Conservation (phyloP, 37 sponge, comb jelly and placozoan species). For the Chondrosia reniformis region DNA sequence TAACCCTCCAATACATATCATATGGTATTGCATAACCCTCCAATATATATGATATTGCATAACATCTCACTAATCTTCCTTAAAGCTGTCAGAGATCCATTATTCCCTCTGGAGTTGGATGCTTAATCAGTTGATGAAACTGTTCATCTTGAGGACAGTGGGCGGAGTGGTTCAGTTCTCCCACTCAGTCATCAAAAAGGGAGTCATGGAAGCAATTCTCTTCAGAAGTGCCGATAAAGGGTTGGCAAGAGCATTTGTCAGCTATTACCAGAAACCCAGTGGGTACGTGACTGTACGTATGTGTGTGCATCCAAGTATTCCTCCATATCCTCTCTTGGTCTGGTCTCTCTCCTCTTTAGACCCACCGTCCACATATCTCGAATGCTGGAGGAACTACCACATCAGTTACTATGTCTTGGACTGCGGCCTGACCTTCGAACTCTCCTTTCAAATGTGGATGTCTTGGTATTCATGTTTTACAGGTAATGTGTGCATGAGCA, state of each 20-base stretch:
- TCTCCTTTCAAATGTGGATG: conserved; percentile 9
- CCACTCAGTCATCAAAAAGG: not conserved
- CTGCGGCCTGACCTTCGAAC: not conserved
- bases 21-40: too few species aligned
- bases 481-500: not conserved
- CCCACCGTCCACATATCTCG: conserved; percentile 6
- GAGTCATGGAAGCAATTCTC: not conserved
- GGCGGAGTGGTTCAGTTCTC: conserved; percentile 9
- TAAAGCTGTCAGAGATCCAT: not conserved
- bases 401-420: not conserved
- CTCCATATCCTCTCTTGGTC: too few species aligned
- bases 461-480: not conserved
- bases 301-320: not conserved
- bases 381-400: conserved; percentile 3
- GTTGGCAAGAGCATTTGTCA: not conserved
- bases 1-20: too few species aligned
- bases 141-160: not conserved
- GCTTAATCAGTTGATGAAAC: not conserved
- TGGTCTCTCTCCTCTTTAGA: not conserved
- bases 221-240: not conserved
- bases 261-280: not conserved
- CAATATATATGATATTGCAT: not conserved
- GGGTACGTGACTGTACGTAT: not conserved
- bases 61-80: not conserved
- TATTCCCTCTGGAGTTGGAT: not conserved